Conservation (phyloP, 2,797 vertebrate genomes). For the Eleutherodactylus coqui region DNA sequence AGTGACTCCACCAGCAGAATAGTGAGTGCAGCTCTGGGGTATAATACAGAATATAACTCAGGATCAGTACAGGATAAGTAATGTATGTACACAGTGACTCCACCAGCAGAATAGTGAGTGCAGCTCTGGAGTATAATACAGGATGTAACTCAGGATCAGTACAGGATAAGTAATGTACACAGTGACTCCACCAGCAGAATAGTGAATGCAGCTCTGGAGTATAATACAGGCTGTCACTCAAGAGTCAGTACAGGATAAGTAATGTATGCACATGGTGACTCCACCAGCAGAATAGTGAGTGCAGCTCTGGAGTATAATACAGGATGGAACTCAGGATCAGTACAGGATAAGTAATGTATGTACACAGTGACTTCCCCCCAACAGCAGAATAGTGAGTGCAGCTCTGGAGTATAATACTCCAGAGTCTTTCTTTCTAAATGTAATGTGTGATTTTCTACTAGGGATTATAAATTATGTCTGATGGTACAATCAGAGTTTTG, state of each 20-base stretch:
- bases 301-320: neutral
- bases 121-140: neutral
- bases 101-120: too few species aligned
- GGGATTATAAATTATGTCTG: neutral
- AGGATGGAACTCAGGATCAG: too few species aligned
- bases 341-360: constrained; percentile 11
- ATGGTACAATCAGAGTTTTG: neutral
- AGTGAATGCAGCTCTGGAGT: constrained; percentile 3
- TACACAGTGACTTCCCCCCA: neutral
- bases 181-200: constrained; percentile 8
- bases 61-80: too few species aligned
- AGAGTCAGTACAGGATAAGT: too few species aligned
- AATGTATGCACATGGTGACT: constrained; percentile 2
- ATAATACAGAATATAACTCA: too few species aligned
- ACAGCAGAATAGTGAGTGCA: neutral
- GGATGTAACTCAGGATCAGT: too few species aligned
- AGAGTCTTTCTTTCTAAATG: too few species aligned
- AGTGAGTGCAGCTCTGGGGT: neutral
- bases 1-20: constrained; percentile 1
- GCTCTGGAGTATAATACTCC: neutral
- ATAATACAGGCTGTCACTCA: too few species aligned
- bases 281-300: neutral
- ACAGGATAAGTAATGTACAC: constrained; percentile 2
- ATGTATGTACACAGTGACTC: neutral
- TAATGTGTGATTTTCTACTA: neutral